A percentile compares a stretch with the other conserved stretches of the same genome.
Conservation (phyloP, 2,113 vertebrate species). For the Cryptotis parvus region DNA sequence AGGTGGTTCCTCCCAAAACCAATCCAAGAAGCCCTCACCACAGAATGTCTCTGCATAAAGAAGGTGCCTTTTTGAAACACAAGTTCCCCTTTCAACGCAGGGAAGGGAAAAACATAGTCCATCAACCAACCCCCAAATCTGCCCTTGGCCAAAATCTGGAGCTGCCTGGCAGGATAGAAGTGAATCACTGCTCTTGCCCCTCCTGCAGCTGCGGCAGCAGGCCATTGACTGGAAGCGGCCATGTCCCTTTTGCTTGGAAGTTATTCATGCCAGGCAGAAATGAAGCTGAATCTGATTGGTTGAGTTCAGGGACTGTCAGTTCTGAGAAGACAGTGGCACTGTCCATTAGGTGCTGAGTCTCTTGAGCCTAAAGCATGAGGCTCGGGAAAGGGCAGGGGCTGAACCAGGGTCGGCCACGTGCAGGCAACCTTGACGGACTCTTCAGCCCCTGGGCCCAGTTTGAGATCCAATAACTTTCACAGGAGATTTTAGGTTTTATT, state of each 20-base stretch:
- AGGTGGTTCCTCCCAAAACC: slow-evolving; percentile 36
- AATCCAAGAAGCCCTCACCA: slow-evolving; percentile 49
- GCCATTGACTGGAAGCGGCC: background rate
- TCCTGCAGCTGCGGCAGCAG: slow-evolving; percentile 42
- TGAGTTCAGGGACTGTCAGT: background rate
- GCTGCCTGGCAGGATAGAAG: slow-evolving; percentile 27
- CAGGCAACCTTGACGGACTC: background rate
- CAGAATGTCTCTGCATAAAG: slow-evolving; percentile 61
- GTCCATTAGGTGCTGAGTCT: background rate
- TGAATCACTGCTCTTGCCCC: slow-evolving; percentile 73
- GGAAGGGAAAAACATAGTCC: slow-evolving; percentile 64
- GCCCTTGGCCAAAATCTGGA: slow-evolving; percentile 60
- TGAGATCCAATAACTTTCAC: background rate
- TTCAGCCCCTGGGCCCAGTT: background rate
- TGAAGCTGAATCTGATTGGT: background rate
- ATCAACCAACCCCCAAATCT: slow-evolving; percentile 64
- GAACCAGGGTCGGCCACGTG: too few species aligned
- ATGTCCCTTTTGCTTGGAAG: background rate
- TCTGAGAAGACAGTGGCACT: background rate
- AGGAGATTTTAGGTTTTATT: background rate
- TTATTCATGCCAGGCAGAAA: background rate
- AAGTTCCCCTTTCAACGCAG: slow-evolving; percentile 76
- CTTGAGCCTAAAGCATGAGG: background rate
- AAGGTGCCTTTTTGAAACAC: slow-evolving; percentile 71
- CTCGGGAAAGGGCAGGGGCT: background rate